Percentiles rank a stretch among this genome's conserved stretches.
Conservation (phyloP, 2,113 vertebrate species). For the Peromyscus leucopus region DNA sequence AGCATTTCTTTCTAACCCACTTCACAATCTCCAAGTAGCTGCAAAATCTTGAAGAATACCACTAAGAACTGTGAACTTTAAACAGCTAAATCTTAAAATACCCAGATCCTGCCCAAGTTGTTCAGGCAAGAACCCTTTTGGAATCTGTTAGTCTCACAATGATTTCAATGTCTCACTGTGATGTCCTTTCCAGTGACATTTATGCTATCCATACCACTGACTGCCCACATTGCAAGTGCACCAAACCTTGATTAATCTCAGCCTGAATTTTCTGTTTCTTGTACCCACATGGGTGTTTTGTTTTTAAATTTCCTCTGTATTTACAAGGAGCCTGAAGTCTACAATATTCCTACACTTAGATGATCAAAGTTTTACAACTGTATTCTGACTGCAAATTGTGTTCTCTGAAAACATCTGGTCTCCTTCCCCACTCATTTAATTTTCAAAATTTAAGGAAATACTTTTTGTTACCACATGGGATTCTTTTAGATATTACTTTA, state of each 20-base stretch:
- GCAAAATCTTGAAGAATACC: background rate
- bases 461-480: background rate
- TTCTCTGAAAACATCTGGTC: background rate
- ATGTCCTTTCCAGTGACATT: accelerated
- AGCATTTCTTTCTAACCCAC: background rate
- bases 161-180: background rate
- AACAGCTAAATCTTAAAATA: too few relatives aligned
- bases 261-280: background rate
- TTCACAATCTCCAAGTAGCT: background rate
- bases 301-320: background rate
- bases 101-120: background rate
- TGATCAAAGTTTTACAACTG: background rate
- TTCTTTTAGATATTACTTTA: background rate
- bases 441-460: background rate
- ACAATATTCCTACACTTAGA: background rate
- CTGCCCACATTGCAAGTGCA: accelerated
- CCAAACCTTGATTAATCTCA: background rate
- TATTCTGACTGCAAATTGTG: background rate
- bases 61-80: background rate
- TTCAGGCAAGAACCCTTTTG: accelerated
- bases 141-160: background rate
- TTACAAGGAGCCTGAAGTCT: background rate
- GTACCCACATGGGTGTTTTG: background rate
- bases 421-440: background rate
- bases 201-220: background rate